A percentile compares a stretch with the other conserved stretches of the same genome.
These are phyloP conservation scores for Psococerastis gibbosa DNA, from an alignment of 2,888 invertebrate genomes.

Conservation along the genomic window DNA sequence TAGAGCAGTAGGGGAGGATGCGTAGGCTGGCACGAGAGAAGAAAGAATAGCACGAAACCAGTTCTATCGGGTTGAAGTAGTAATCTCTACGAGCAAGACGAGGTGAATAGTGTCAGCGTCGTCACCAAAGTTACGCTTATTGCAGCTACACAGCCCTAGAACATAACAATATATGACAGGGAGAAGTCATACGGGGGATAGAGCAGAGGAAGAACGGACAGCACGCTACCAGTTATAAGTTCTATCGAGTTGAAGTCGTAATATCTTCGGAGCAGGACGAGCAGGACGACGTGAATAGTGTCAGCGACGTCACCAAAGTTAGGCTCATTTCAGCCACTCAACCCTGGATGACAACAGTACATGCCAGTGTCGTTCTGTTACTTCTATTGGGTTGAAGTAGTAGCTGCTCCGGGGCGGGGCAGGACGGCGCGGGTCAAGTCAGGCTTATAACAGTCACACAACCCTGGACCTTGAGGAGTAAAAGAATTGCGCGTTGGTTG, in stretches of 20 bases:
- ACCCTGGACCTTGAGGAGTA: too few relatives aligned
- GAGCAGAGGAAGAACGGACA: conserved; percentile 79
- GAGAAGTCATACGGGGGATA: too few relatives aligned
- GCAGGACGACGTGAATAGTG: conserved; percentile 60
- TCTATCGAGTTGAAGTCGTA: conserved; percentile 78
- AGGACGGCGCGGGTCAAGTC: too few relatives aligned
- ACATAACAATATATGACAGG: conserved; percentile 20
- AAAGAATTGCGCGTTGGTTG: too few relatives aligned
- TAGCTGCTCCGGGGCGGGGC: too few relatives aligned
- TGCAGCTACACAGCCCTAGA: conserved; percentile 67
- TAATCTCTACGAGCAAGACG: conserved; percentile 67
- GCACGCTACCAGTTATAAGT: conserved; percentile 65
- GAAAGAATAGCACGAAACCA: conserved; percentile 76
- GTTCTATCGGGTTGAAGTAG: conserved; percentile 70
- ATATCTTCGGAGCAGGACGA: conserved; percentile 67
- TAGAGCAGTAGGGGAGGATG: conserved; percentile 67
- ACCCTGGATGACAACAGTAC: too few relatives aligned
- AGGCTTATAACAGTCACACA: too few relatives aligned
- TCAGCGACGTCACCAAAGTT: conserved; percentile 70
- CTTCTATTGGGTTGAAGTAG: too few relatives aligned
- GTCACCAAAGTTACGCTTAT: conserved; percentile 73
- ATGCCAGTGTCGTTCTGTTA: too few relatives aligned
- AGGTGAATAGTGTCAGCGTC: conserved; percentile 63
- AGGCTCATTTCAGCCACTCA: conserved; percentile 69
- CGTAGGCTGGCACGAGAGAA: conserved; percentile 55